Percentiles rank a stretch among this genome's conserved stretches.
Conservation (phyloP, 2,888 invertebrate species). For the Parochlus steinenii region DNA sequence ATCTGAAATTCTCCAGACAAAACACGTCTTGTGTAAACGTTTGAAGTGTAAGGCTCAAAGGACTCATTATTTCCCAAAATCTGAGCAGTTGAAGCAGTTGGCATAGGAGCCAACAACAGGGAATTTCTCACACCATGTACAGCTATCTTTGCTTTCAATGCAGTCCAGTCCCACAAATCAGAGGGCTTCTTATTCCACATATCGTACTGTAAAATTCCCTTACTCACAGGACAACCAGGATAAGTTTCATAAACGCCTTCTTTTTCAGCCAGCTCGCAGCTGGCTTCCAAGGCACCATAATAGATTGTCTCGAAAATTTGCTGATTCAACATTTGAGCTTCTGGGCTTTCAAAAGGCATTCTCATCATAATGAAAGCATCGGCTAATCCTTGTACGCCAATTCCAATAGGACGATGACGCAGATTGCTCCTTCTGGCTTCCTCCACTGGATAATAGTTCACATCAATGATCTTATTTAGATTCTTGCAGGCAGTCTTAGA, state of each 20-base stretch:
- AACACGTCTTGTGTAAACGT: conserved; percentile 80
- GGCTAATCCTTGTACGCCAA: conserved; percentile 89
- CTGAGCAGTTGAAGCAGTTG: conserved; percentile 91
- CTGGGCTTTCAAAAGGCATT: conserved; percentile 70
- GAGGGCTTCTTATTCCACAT: conserved; percentile 84
- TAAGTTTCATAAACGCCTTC: conserved; percentile 76
- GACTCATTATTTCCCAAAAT: conserved; percentile 96
- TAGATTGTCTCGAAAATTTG: conserved; percentile 94
- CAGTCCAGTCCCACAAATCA: conserved; percentile 72
- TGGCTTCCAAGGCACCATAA: conserved; percentile 79
- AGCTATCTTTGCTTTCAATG: conserved; percentile 62
- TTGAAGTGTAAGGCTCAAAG: conserved; percentile 88
- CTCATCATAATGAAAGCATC: conserved; percentile 86
- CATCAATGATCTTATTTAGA: conserved; percentile 84
- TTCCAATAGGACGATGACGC: conserved; percentile 62
- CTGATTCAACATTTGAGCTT: conserved; percentile 66
- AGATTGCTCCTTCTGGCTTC: conserved; percentile 71
- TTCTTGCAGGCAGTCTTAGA: conserved; percentile 73
- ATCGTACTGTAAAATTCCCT: conserved; percentile 84
- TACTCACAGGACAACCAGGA: conserved; percentile 73
- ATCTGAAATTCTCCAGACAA: conserved; percentile 84
- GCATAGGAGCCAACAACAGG: conserved; percentile 83
- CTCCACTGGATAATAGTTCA: conserved; percentile 79
- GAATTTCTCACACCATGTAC: conserved; percentile 80
- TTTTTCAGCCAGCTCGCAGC: conserved; percentile 72